Percentiles rank a stretch among this genome's conserved stretches.
Conservation (phyloP, 2,888 invertebrate genomes). For the Sympetrum striolatum region DNA sequence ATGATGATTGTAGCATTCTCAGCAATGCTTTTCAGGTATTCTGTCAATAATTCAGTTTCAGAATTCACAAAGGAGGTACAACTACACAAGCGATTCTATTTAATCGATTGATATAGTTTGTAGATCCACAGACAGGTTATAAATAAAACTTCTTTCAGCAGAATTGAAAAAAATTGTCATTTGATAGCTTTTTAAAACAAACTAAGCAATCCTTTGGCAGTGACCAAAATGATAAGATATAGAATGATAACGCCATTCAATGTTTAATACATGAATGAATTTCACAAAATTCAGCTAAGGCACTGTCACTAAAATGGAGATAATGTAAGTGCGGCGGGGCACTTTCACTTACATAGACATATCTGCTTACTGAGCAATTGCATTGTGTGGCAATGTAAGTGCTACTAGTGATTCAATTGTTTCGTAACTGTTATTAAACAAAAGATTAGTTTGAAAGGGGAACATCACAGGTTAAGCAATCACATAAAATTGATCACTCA, state of each 20-base stretch:
- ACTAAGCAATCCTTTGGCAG: conserved; percentile 22
- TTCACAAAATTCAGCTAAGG: conserved; percentile 28
- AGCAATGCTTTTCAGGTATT: background rate
- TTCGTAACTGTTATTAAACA: background rate
- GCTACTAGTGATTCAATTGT: background rate
- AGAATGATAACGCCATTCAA: background rate
- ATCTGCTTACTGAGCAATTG: background rate
- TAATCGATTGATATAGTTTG: background rate
- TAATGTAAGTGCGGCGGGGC: conserved; percentile 13
- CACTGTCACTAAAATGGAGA: conserved; percentile 39
- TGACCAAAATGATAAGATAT: conserved; percentile 19
- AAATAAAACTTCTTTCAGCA: background rate
- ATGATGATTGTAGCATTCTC: background rate
- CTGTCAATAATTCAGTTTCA: background rate
- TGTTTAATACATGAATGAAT: background rate
- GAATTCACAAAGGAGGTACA: background rate
- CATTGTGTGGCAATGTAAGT: background rate
- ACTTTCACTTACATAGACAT: background rate
- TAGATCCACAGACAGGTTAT: background rate
- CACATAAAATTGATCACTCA: conserved; percentile 36
- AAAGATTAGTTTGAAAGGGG: background rate
- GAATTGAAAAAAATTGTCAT: background rate
- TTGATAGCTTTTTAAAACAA: background rate
- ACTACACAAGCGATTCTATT: background rate
- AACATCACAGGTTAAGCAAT: conserved; percentile 40